Base-by-base conservation (phyloP, 1,140 invertebrate genomes). In the Hormaphis cornu region DNA sequence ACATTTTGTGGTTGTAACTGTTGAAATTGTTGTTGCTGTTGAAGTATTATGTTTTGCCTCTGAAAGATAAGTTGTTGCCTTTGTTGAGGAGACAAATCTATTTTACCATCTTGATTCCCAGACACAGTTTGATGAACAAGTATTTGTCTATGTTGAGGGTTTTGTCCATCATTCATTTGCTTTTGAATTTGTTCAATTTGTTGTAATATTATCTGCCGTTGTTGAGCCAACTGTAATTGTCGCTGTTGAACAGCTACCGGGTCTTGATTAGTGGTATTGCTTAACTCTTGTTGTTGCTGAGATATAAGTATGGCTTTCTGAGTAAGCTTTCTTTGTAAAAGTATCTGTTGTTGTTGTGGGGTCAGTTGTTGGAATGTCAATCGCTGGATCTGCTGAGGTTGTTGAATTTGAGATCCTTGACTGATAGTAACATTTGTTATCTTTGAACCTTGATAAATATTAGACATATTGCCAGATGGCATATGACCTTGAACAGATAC, bases 311-410 rank as follows among this genome's bases (percentile, higher is more conserved):
- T 50, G 18, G 59, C 59, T n/a, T 66, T 66, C 44, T 66, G 70
- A 40, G 58, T 12, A 9, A 75, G 72, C 14, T 76, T 77, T 18
- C 74, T 75, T 20, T 79, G 79, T 35, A 78, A 73, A 54, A 76
- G 78, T 48, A 80, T 78, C 18, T 80, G 79, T 72, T 80, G 79
- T 72, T 81, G 80, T 70, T 81, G 80, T 52, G 77, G 80, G 54
- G 70, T 73, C 30, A 73, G 58, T 50, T 71, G 63, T 69, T 37
- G 69, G 72, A 70, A 54, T 22, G 59, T 66, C 54, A 54, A 30
- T n/a, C 50, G 71, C 46, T 61, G 58, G 16, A 58, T 58, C 33
- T 58, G 54, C 14, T 72, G 70, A 40, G 42, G 37, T 12, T 44
- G 63, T 71, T 72, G 71, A 69, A 58, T 33, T 46, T 61, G 24